Evolutionary conservation across 2,888 invertebrate species (phyloP), one percentile per base, ranked within the genome.

Genomic region (Peribatodes rhomboidaria): DNA sequence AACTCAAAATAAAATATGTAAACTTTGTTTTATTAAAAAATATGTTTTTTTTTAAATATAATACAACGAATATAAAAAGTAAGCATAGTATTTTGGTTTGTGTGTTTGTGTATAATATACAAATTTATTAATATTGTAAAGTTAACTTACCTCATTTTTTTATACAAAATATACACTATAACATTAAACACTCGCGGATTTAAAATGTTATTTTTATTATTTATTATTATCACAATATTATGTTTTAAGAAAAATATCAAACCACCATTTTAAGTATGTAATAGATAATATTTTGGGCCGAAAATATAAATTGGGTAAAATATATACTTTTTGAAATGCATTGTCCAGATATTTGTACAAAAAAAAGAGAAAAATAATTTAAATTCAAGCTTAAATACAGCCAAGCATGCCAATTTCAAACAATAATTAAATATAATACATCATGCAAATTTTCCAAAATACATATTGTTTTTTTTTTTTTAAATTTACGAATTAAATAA

Each of bases 141-240:
- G 52, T 72, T 53, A 65, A 74, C 76, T 79, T 77, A 70, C 71
- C 67, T 67, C 39, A 1, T 7, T 53, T 41, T 39, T 37, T 39
- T 62, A 65, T 60, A 64, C 37, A 69, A 37, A n/a, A 61, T 42
- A 60, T 50, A 69, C 60, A 67, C 64, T 64, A 61, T 41, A 50
- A 58, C 33, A 57, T 20, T 42, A 0, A 22, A 20, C 61, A 47
- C 61, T 39, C 46, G 41, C 47, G 47, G 1, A 13, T 4, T 9
- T 6, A 31, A n/a, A 37, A 4, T 37, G 18, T 42, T 41, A 14
- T 14, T 1, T 42, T 16, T 42, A 2, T 42, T 18, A 27, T 27
- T 27, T 27, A 4, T 27, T n/a, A n/a, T 27, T 27, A 4, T 27
- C 27, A 27, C 27, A 6, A 27, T 27, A 27, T 27, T 4, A 27